Conservation (phyloP, 2,888 invertebrate species). For the Cyclophora punctaria region DNA sequence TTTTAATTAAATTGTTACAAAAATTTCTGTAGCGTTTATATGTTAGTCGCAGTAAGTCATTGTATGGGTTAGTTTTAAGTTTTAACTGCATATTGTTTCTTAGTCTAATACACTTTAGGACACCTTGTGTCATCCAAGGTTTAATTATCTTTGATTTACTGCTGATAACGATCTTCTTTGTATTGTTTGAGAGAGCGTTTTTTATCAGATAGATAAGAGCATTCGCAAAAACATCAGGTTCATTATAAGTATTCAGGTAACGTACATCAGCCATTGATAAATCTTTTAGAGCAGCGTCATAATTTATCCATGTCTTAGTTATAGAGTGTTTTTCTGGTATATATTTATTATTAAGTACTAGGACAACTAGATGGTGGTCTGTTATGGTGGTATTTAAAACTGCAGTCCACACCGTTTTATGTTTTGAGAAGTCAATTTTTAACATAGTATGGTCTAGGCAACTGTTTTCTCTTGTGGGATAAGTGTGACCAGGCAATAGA, state of each 20-base stretch:
- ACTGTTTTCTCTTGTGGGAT: conserved; percentile 18
- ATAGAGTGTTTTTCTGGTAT: no score
- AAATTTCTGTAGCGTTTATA: neutral
- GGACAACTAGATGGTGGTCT: conserved; percentile 6
- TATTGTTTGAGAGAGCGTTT: neutral
- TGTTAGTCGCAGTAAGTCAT: neutral
- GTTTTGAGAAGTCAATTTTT: conserved; percentile 6
- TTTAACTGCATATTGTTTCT: conserved; percentile 2
- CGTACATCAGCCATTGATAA: no score
- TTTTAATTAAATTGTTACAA: neutral
- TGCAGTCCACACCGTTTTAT: conserved; percentile 4
- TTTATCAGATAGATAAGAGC: neutral
- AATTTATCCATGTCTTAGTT: no score
- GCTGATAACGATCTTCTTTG: neutral
- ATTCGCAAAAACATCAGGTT: neutral
- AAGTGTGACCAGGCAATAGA: conserved; percentile 17
- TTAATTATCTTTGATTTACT: conserved; percentile 1
- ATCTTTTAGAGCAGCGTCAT: no score
- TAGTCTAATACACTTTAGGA: conserved; percentile 1
- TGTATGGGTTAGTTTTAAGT: neutral
- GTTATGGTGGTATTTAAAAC: conserved; percentile 8
- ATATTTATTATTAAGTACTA: no score
- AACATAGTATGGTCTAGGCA: conserved; percentile 18
- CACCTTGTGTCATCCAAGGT: conserved; percentile 2
- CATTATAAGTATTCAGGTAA: no score